Evolutionary conservation across 2,113 vertebrate species (phyloP).

Genomic region (Rhodinocichla rosea): DNA sequence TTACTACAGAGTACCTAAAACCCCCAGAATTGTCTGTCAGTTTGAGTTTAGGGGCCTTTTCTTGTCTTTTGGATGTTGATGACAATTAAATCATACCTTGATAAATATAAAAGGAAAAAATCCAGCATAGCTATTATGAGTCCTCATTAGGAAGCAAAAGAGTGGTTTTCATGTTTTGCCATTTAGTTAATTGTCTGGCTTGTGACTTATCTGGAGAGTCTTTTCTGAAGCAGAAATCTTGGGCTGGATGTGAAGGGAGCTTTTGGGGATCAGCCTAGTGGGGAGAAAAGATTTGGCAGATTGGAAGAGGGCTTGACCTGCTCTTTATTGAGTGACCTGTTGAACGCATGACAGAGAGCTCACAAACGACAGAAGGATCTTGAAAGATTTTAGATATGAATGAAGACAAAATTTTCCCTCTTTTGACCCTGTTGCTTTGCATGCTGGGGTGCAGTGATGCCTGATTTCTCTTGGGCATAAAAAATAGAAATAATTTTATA

Average conservation of each 20-base stretch:
- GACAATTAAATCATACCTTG: slow-evolving; percentile 68
- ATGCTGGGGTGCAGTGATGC: not conserved
- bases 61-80: slow-evolving; percentile 20
- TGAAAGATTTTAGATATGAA: not conserved
- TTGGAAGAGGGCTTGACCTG: not conserved
- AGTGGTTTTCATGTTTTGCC: slow-evolving; percentile 52
- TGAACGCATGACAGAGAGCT: not conserved
- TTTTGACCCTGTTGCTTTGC: not conserved
- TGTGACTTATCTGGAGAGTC: not conserved
- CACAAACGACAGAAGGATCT: not conserved
- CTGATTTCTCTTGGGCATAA: not conserved
- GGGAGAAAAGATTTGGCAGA: not conserved
- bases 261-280: not conserved
- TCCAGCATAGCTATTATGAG: slow-evolving; percentile 25
- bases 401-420: not conserved
- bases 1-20: not conserved
- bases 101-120: slow-evolving; percentile 46
- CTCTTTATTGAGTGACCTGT: not conserved
- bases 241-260: not conserved
- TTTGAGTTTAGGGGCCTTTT: slow-evolving; percentile 19
- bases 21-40: not conserved
- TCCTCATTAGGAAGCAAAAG: slow-evolving; percentile 60
- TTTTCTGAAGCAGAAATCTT: not conserved
- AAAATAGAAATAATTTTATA: accelerated
- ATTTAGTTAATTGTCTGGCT: slow-evolving; percentile 56